These are phyloP conservation scores for Dryomyza anilis DNA, from an alignment of 2,888 invertebrate genomes.

Conservation along the genomic window DNA sequence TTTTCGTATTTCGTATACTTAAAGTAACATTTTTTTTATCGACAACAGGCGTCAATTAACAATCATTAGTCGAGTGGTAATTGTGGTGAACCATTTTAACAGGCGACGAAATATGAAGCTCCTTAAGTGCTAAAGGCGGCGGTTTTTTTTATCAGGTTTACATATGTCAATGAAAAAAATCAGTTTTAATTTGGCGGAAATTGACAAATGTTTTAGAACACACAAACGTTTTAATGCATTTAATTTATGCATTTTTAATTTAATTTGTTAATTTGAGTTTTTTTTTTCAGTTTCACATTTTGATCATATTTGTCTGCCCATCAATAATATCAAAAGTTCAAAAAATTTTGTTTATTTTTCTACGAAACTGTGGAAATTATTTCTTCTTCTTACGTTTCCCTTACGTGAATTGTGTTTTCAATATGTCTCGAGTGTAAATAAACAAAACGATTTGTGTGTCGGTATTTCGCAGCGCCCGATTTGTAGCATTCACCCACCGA, in stretches of 20 bases:
- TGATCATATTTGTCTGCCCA: conserved; percentile 10
- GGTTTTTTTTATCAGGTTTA: too few species aligned
- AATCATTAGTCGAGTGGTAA: conserved; percentile 10
- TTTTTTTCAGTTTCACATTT: not conserved
- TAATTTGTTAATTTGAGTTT: not conserved
- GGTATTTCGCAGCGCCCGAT: conserved; percentile 15
- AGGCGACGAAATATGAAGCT: not conserved
- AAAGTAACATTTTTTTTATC: not conserved
- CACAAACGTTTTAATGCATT: too few species aligned
- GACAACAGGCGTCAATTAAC: conserved; percentile 14
- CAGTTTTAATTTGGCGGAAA: not conserved
- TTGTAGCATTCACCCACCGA: too few species aligned
- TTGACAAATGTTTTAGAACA: not conserved
- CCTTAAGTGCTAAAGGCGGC: too few species aligned
- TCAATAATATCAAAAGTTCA: conserved; percentile 20
- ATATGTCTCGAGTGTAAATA: conserved; percentile 40
- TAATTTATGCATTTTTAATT: too few species aligned
- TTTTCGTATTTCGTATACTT: not conserved
- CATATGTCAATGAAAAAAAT: too few species aligned
- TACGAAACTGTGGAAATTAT: conserved; percentile 14
- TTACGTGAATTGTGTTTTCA: conserved; percentile 36
- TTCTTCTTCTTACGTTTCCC: conserved; percentile 8
- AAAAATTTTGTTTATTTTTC: conserved; percentile 18
- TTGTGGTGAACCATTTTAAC: not conserved
- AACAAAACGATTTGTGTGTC: conserved; percentile 31